Conservation (phyloP, 2,797 vertebrate genomes). For the Liparis tanakae region DNA sequence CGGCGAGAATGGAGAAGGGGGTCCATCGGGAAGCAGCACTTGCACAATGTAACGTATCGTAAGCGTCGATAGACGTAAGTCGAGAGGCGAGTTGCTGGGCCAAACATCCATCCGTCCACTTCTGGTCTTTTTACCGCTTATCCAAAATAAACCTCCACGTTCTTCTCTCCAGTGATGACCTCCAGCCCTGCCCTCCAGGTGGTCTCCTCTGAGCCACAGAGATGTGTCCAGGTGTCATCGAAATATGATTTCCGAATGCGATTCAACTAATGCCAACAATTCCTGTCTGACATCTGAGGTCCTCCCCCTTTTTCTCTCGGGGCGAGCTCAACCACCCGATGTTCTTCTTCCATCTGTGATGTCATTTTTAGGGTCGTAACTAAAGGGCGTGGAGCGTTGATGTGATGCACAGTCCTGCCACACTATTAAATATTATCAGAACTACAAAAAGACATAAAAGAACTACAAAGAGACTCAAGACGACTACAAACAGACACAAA, state of each 20-base stretch:
- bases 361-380: neutral
- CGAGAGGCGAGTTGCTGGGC: neutral
- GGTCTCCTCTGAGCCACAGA: neutral
- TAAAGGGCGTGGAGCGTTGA: conserved; percentile 10
- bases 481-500: too few relatives aligned
- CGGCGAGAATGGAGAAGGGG: conserved; percentile 19
- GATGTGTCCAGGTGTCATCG: neutral
- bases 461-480: too few relatives aligned
- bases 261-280: neutral
- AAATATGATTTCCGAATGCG: neutral
- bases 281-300: neutral
- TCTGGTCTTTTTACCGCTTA: neutral
- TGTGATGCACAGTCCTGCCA: neutral
- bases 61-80: too few relatives aligned
- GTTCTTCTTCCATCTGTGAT: neutral
- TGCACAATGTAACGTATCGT: neutral
- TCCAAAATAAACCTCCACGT: neutral
- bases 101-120: neutral
- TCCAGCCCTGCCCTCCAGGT: too few relatives aligned
- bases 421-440: too few relatives aligned
- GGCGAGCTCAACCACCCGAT: neutral
- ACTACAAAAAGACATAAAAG: too few relatives aligned
- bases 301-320: neutral
- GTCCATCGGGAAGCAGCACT: conserved; percentile 18
- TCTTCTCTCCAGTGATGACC: neutral